phyloP scores from a whole-genome alignment of 2,797 vertebrate species.

The Delichon dasypus region DNA sequence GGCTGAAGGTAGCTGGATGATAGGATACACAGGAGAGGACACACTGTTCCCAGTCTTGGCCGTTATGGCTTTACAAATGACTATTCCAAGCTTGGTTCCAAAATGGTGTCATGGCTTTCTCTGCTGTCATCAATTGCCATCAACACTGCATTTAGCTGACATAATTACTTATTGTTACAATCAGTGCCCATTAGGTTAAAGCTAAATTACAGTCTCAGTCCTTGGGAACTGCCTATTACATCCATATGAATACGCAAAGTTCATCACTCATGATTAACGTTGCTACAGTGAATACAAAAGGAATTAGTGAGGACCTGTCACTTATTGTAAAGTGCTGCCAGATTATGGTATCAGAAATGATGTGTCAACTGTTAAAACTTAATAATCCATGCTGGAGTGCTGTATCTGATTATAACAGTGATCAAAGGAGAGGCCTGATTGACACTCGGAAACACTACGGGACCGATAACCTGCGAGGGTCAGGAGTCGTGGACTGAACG shows the following conservation, averaged over 20 bases:
- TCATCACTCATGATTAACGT: slow-evolving; percentile 76
- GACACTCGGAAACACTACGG: neutral
- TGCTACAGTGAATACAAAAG: slow-evolving; percentile 67
- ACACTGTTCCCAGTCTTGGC: slow-evolving; percentile 31
- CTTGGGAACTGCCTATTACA: slow-evolving; percentile 74
- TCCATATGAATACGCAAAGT: slow-evolving; percentile 73
- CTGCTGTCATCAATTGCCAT: slow-evolving; percentile 69
- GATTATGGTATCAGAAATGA: slow-evolving; percentile 63
- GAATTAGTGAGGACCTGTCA: slow-evolving; percentile 71
- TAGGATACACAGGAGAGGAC: slow-evolving; percentile 62
- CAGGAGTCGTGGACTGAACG: neutral
- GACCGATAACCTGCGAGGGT: slow-evolving; percentile 49
- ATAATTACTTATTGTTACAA: slow-evolving; percentile 76
- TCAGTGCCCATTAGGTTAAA: slow-evolving; percentile 74
- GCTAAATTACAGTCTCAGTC: slow-evolving; percentile 76
- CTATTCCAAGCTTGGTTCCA: slow-evolving; percentile 60
- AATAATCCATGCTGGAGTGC: slow-evolving; percentile 64
- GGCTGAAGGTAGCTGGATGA: slow-evolving; percentile 47
- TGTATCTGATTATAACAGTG: slow-evolving; percentile 64
- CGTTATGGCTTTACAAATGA: slow-evolving; percentile 53
- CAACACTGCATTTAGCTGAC: slow-evolving; percentile 74
- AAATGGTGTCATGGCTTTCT: slow-evolving; percentile 64
- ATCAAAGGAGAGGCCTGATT: slow-evolving; percentile 63
- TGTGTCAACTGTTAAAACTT: slow-evolving; percentile 61
- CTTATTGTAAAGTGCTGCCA: slow-evolving; percentile 66